phyloP scores from a whole-genome alignment of 1,140 invertebrate species.

The Anthonomus grandis region DNA sequence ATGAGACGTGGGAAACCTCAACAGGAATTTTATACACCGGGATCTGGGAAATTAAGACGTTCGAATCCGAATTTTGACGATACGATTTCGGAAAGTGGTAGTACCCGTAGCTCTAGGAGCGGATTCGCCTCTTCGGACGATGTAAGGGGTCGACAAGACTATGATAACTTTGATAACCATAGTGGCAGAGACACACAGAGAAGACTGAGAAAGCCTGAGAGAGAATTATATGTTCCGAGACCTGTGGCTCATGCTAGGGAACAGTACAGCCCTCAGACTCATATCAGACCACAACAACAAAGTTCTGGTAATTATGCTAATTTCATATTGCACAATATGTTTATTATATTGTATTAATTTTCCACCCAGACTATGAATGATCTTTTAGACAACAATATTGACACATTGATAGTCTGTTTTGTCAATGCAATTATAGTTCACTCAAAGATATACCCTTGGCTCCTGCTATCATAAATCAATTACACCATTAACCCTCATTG shows the following conservation, averaged over 20 bases:
- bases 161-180: constrained; percentile 15
- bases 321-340: no score
- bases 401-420: no score
- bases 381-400: no score
- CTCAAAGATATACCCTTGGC: no score
- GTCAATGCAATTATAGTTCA: no score
- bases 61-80: constrained; percentile 52
- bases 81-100: constrained; percentile 48
- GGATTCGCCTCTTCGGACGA: constrained; percentile 8
- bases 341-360: no score
- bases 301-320: no score
- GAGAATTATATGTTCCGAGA: constrained; percentile 55
- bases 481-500: no score
- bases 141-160: constrained; percentile 28
- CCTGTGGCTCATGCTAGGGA: constrained; percentile 53
- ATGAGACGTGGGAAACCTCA: constrained; percentile 49
- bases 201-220: constrained; percentile 56
- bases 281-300: no score
- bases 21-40: constrained; percentile 58
- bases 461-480: no score
- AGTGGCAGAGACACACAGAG: constrained; percentile 42
- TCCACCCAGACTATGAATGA: no score
- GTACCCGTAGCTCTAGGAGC: constrained; percentile 23
- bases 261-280: constrained; percentile 50
- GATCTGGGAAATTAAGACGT: constrained; percentile 60